Base-by-base conservation (phyloP, 2,888 invertebrate genomes). In the Globia sparganii region DNA sequence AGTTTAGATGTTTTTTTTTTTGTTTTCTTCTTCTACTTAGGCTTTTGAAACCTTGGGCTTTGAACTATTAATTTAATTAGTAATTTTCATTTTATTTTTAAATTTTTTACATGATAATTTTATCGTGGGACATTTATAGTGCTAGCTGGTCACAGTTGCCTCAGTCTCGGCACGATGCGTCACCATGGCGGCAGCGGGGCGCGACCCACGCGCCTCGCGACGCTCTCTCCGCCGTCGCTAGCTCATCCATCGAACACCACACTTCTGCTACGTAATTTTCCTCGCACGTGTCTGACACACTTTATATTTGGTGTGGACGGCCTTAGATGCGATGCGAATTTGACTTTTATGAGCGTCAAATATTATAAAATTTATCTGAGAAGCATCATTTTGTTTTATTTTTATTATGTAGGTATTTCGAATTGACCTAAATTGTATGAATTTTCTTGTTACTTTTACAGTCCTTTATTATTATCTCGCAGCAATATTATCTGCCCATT, bases 131-230 rank as follows among this genome's bases (percentile, higher is more conserved):
- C n/a, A 72, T n/a, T n/a, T 21, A 21, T 84, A 65, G 37, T 64
- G 77, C 76, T 72, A 65, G 68, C 59, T 84, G 75, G 75, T 75
- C 76, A 77, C 83, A 70, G 74, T 75, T 87, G 85, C 73, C 81
- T 68, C 72, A 78, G 77, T 84, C 78, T 77, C 86, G 86, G 72
- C 87, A 91, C 87, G 91, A 91, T 94, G 94, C 94, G 95, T 95
- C 95, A 95, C 90, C 89, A 80, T 86, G 94, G 95, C 94, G 94
- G 94, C 92, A 88, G 90, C 89, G 90, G 91, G 93, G 94, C 92
- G 91, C 89, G 91, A 83, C 93, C 95, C 93, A 95, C 95, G 93
- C 94, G 86, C 88, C 85, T 84, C 86, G 84, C 88, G 83, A 87
- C 86, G 79, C 83, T 78, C 85, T 81, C 77, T 40, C 67, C 67